These are phyloP conservation scores for Cyanoliseus patagonus DNA, from an alignment of 2,113 vertebrate species.

Conservation along the genomic window DNA sequence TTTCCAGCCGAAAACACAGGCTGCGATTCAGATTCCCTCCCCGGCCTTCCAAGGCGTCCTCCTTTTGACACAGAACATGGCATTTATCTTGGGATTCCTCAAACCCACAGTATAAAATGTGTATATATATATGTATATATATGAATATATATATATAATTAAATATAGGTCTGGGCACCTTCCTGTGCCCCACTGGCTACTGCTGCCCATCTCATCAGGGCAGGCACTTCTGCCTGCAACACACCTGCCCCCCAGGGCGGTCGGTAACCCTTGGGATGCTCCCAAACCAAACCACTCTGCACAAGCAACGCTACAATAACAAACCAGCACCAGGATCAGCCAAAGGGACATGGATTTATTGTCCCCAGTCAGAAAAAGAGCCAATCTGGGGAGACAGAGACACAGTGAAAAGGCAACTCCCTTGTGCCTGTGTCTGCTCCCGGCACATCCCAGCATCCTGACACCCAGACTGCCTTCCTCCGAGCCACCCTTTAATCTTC, in stretches of 20 bases:
- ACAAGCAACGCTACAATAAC: not conserved
- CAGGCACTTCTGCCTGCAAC: not conserved
- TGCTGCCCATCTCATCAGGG: fast-evolving
- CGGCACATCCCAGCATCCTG: not conserved
- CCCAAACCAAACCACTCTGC: not conserved
- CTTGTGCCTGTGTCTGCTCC: fast-evolving
- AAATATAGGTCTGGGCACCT: not conserved
- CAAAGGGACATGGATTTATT: not conserved
- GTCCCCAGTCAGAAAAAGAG: not conserved
- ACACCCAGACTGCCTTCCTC: constrained; percentile 28
- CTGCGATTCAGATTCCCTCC: not conserved
- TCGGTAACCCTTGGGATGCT: fast-evolving
- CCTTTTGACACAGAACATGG: not conserved
- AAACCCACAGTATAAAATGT: not conserved
- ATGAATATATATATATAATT: not conserved
- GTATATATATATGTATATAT: not conserved
- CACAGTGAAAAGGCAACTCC: not conserved
- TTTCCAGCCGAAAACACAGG: constrained; percentile 18
- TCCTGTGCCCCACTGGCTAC: not conserved
- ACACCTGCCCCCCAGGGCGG: fast-evolving
- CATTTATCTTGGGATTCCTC: constrained; percentile 4
- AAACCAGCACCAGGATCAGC: fast-evolving
- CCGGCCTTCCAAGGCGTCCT: not conserved
- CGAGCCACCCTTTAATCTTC: constrained; percentile 56
- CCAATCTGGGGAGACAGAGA: fast-evolving